A percentile compares a stretch with the other conserved stretches of the same genome.
Evolutionary conservation across 2,113 vertebrate genomes (phyloP).

Genomic region (Epinephelus fuscoguttatus): DNA sequence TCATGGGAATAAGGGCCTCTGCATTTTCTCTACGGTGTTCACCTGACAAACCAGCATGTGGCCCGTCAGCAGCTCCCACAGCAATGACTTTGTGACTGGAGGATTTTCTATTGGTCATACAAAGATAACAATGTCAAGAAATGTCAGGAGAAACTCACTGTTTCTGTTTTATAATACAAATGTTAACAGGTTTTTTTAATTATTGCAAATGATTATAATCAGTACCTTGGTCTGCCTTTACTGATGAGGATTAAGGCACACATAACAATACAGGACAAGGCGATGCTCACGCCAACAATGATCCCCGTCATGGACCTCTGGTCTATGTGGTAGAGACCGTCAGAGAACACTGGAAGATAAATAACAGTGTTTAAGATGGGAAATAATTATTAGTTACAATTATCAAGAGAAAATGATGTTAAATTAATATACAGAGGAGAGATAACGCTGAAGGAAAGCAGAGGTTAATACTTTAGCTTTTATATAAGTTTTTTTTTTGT

Average conservation of each 20-base stretch:
- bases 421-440: background rate
- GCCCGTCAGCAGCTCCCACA: constrained; percentile 77
- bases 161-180: background rate
- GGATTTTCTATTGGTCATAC: constrained; percentile 86
- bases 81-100: constrained; percentile 87
- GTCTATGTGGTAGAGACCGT: constrained; percentile 91
- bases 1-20: constrained; percentile 87
- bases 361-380: background rate
- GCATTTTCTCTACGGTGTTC: constrained; percentile 82
- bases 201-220: background rate
- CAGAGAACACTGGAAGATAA: constrained; percentile 85
- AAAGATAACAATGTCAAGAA: constrained; percentile 19
- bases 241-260: constrained; percentile 94
- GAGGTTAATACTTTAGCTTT: background rate
- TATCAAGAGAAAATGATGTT: background rate
- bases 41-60: constrained; percentile 71
- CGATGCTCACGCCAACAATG: constrained; percentile 94
- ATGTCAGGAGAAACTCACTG: background rate
- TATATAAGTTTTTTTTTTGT: too few species aligned
- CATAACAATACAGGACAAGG: constrained; percentile 93
- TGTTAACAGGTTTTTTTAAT: background rate
- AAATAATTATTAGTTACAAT: background rate
- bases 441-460: background rate
- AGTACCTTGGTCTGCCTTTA: constrained; percentile 91
- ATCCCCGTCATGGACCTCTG: constrained; percentile 95